These are phyloP conservation scores for Saccopteryx bilineata DNA, from an alignment of 2,113 vertebrate genomes.

Conservation along the genomic window DNA sequence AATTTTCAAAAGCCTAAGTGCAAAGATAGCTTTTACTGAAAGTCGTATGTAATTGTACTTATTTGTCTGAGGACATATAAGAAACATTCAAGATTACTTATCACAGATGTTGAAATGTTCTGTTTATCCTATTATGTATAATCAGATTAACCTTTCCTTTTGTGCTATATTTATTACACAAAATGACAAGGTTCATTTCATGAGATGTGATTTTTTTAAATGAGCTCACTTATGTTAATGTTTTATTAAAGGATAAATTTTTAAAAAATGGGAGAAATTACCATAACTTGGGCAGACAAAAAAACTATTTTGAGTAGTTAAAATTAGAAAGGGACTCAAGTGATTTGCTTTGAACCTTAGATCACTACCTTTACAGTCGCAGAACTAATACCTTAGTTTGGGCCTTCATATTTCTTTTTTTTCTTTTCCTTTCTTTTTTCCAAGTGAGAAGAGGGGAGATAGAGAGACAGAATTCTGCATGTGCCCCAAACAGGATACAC, in stretches of 20 bases:
- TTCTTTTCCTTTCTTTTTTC: no score
- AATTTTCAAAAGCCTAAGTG: slow-evolving; percentile 34
- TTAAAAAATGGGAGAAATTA: slow-evolving; percentile 67
- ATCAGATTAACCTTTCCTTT: slow-evolving; percentile 78
- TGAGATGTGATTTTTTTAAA: slow-evolving; percentile 73
- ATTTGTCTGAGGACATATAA: not conserved
- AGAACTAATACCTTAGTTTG: not conserved
- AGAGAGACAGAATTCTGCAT: no score
- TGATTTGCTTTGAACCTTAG: slow-evolving; percentile 2
- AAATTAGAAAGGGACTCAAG: slow-evolving; percentile 30
- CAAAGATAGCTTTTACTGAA: slow-evolving; percentile 54
- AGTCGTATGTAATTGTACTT: slow-evolving; percentile 16
- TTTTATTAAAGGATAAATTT: slow-evolving; percentile 78
- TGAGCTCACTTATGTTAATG: slow-evolving; percentile 77
- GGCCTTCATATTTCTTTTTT: not conserved
- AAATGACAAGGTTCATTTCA: slow-evolving; percentile 75
- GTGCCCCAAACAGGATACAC: no score
- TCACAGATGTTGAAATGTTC: slow-evolving; percentile 61
- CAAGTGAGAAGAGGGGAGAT: no score
- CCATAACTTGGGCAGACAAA: slow-evolving; percentile 42
- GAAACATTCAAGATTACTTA: not conserved
- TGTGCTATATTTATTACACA: slow-evolving; percentile 80
- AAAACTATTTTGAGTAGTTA: slow-evolving; percentile 17
- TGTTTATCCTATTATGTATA: slow-evolving; percentile 77
- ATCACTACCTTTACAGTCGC: not conserved